Percentiles rank a stretch among this genome's conserved stretches.
These are phyloP conservation scores for Cephus rjabovi DNA, from an alignment of 2,888 invertebrate species.

Conservation along the genomic window DNA sequence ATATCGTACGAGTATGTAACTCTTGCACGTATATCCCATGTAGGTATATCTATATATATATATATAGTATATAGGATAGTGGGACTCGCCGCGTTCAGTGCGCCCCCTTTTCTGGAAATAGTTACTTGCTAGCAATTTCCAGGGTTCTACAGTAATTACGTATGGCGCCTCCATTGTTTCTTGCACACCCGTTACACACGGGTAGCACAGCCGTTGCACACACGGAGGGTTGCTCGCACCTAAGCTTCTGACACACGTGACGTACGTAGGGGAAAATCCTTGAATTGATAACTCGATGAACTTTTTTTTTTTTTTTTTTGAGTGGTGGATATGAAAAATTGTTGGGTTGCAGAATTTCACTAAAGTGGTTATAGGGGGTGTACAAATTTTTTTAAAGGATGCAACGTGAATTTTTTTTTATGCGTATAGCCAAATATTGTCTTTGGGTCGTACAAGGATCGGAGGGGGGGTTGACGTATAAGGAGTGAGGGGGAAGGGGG, in stretches of 20 bases:
- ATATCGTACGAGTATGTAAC: neutral
- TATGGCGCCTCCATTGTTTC: neutral
- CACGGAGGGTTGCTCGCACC: too few relatives aligned
- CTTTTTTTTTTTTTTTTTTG: neutral
- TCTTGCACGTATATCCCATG: neutral
- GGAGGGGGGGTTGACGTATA: too few relatives aligned
- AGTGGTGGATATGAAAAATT: too few relatives aligned
- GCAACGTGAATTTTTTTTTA: neutral
- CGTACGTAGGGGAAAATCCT: neutral
- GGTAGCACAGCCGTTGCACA: too few relatives aligned
- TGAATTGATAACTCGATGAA: neutral
- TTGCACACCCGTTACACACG: neutral
- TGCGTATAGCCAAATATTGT: neutral
- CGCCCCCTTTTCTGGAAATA: conserved; percentile 35
- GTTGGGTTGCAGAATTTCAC: neutral
- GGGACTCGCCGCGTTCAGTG: neutral
- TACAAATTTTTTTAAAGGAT: neutral
- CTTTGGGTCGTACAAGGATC: neutral
- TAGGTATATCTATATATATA: too few relatives aligned
- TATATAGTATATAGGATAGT: too few relatives aligned
- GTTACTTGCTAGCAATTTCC: conserved; percentile 36
- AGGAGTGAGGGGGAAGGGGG: too few relatives aligned
- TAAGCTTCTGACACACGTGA: too few relatives aligned
- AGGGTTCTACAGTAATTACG: conserved; percentile 21
- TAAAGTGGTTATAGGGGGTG: neutral